Evolutionary conservation across 1,140 invertebrate species (phyloP), one percentile per base, ranked within the genome.

Genomic region (Calycopis cecrops): DNA sequence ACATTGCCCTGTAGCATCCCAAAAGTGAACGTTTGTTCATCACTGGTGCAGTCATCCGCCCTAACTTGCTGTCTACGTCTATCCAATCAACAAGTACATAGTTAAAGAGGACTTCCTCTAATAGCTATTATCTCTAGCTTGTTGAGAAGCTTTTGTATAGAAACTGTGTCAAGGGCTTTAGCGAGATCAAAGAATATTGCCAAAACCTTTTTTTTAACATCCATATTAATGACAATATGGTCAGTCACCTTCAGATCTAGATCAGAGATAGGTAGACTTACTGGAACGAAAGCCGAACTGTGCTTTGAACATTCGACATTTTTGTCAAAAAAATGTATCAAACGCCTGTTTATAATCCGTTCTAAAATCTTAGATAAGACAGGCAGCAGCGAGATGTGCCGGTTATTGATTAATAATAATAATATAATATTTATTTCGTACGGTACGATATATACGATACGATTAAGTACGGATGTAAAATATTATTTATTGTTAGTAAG

Each of bases 81-180:
- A 3, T 7, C 44, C 9, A 52, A 42, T 3, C 50, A 55, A 16
- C 28, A 16, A n/a, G 11, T 11, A 38, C 52, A 52, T 33, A 50
- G 48, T 4, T 42, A 2, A 14, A 52, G 49, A 14, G 33, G 7
- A 17, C 11, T 37, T 12, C 48, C 49, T 37, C 55, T 44, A 10
- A 57, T 16, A 49, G 48, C 55, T 4, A 52, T 12, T 10, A 17
- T 51, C 18, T 52, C 49, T 9, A 58, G 34, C 17, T 38, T 35
- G 10, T 14, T 40, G 10, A 52, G 42, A 4, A 58, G 28, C n/a
- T 51, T 51, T 14, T 48, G 55, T 16, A 51, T 28, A 17, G 47
- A 56, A 37, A 56, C 55, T 7, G 47, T 56, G 35, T 56, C 55
- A 37, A 56, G 49, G 0, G 55, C 55, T 40, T 56, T 55, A 49